Base-by-base conservation (phyloP, 2,888 invertebrate genomes). In the Bruchidius siliquastri region DNA sequence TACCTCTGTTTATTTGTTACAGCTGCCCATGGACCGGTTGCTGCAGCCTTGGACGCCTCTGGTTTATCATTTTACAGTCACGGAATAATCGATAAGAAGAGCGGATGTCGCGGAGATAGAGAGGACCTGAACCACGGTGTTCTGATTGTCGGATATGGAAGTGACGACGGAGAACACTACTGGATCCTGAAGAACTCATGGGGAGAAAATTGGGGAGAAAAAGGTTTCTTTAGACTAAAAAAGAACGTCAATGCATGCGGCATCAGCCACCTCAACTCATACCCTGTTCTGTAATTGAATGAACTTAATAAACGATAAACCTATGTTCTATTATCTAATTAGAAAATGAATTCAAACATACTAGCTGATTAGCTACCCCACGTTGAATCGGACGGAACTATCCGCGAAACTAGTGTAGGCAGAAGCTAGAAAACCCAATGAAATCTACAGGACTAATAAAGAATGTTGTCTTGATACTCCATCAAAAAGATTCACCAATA, bases 241-340 rank as follows among this genome's bases (percentile, higher is more conserved):
- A 68, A 22, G n/a, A n/a, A 21, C 32, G 22, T 68, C 0, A 72
- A 72, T n/a, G 72, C 72, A n/a, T 72, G 72, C 68, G 72, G 72
- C 18, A 30, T 72, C 4, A 2, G 22, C 10, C 8, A 13, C 10
- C 8, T 6, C 21, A 68, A 68, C 68, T 21, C 68, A 1, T 21
- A 21, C 10, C 68, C 68, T 21, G 18, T 22, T 20, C 8, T 68
- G 68, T 68, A 68, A 68, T 49, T 49, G 3, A 49, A 8, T 4
- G 13, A 2, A 2, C 3, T 26, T 8, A 26, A 26, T 26, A 26
- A n/a, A 67, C 67, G 21, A 20, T 67, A 4, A 67, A 67, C n/a
- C n/a, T n/a, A n/a, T n/a, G n/a, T n/a, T n/a, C n/a, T n/a, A n/a
- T n/a, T n/a, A n/a, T n/a, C n/a, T n/a, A n/a, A n/a, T n/a, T n/a